phyloP scores from a whole-genome alignment of 2,888 invertebrate species.

The Pandemis heparana region DNA sequence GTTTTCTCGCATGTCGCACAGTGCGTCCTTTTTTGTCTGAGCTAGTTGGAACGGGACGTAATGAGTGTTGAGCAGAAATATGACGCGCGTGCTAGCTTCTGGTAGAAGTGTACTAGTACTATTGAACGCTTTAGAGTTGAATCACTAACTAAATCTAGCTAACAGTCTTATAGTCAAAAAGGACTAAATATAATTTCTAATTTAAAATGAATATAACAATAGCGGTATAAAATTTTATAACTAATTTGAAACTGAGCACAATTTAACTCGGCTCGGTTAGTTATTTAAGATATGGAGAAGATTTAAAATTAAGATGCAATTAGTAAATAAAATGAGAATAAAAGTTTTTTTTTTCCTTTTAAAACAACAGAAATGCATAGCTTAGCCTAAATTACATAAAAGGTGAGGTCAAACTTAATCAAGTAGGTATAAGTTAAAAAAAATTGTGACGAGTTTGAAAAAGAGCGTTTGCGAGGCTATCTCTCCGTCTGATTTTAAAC shows the following conservation, averaged over 20 bases:
- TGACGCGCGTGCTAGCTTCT: no score
- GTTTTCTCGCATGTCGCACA: no score
- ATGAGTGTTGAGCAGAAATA: no score
- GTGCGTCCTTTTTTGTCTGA: no score
- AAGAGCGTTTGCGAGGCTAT: neutral
- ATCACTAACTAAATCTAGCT: neutral
- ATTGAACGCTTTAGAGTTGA: neutral
- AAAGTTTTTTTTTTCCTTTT: neutral
- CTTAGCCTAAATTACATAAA: neutral
- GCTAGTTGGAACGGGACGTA: no score
- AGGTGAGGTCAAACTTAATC: no score
- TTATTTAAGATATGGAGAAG: neutral
- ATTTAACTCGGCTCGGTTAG: neutral
- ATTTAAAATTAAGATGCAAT: neutral
- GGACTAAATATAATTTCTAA: neutral
- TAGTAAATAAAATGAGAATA: no score
- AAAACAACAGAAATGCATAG: neutral
- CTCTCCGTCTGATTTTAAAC: neutral
- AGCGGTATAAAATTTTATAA: neutral
- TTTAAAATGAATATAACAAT: slow-evolving; percentile 2
- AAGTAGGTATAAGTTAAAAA: neutral
- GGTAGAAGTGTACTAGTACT: neutral
- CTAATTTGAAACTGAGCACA: neutral
- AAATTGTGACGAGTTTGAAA: neutral
- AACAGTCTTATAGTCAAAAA: neutral